Evolutionary conservation across 2,797 vertebrate species (phyloP), one percentile per base, ranked within the genome.

Genomic region (Myotis findleyi): DNA sequence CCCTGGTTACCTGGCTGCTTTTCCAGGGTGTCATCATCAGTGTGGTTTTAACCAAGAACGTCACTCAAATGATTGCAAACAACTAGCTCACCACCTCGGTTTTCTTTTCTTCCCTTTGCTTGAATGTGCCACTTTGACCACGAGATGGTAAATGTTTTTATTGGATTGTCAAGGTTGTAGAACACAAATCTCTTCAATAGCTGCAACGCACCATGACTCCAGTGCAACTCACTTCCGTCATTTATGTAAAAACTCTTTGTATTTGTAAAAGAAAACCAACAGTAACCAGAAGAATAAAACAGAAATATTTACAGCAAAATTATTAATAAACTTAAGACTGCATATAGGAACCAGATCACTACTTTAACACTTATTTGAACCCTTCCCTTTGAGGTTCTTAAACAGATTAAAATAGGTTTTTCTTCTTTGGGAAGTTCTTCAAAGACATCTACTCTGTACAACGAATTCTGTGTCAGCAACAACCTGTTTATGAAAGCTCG

Each of bases 191-290:
- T 75, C 38, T 93, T 75, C 47, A 30, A 13, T 6, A 55, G 64
- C 62, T 44, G 59, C 38, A 25, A 9, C 57, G 38, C 6, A 30
- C 18, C 49, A 2, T 10, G 36, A 36, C 64, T 72, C 33, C 20
- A 6, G 12, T 8, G 79, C 82, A 68, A 23, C 59, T 59, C 62
- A 55, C 72, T 77, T 69, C 30, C 53, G 7, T 84, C 51, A 57
- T 55, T 47, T 57, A 57, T 53, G 55, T 77, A 59, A 41, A 89
- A 68, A 71, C 27, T 59, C 16, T 87, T 38, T 27, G 30, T 44
- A 36, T 94, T 83, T 83, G 38, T 17, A 86, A 77, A 93, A 66
- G 57, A 76, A 94, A 81, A 53, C 30, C 21, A 66, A 36, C 5
- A n/a, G 64, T 51, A 47, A 21, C 66, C 72, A 73, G 47, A 66